Evolutionary conservation across 2,113 vertebrate genomes (phyloP).

Genomic region (Limnothrissa miodon): DNA sequence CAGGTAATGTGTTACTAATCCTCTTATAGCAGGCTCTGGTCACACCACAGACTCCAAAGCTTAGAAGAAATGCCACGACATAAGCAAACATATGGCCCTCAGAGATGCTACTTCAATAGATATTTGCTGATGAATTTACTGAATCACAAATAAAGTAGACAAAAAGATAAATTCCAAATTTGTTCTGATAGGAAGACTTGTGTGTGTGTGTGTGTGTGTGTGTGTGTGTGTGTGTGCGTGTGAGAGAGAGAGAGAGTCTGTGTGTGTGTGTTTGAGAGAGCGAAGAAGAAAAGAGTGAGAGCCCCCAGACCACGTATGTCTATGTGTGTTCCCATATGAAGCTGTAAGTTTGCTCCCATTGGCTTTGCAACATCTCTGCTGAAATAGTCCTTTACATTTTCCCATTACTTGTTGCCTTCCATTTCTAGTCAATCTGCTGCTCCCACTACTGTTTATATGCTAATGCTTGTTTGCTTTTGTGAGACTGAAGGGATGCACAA

Average conservation of each 20-base stretch:
- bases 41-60: no score
- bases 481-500: background rate
- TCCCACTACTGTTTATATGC: background rate
- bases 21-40: no score
- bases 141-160: background rate
- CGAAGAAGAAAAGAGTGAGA: no score
- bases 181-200: background rate
- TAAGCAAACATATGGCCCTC: background rate
- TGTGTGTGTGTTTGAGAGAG: no score
- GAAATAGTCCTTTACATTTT: background rate
- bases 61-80: background rate
- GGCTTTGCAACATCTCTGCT: background rate
- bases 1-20: no score
- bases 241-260: no score
- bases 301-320: no score
- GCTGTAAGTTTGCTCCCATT: background rate
- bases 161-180: background rate
- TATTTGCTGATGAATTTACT: background rate
- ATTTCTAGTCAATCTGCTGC: background rate
- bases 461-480: background rate
- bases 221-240: background rate
- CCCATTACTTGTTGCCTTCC: background rate
- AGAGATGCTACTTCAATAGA: background rate
- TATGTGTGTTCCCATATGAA: no score
- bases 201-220: background rate